phyloP scores from a whole-genome alignment of 1,140 invertebrate species.

The Caenorhabditis inopinata region DNA sequence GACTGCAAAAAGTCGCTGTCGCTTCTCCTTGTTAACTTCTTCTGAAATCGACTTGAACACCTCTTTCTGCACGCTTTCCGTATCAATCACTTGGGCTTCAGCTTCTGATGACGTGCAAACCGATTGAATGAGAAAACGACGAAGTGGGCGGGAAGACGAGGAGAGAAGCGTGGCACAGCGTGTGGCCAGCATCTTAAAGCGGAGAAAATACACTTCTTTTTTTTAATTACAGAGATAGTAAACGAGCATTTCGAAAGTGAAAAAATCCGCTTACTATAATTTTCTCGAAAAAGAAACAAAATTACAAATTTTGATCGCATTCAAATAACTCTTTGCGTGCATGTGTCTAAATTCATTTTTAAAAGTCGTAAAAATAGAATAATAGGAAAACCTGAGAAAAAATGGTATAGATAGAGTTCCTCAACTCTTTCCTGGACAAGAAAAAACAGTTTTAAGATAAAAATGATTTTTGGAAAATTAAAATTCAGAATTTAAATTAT shows the following conservation, averaged over 20 bases:
- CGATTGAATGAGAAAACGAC: background rate
- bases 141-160: background rate
- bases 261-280: too few relatives aligned
- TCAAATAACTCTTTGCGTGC: too few relatives aligned
- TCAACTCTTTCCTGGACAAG: background rate
- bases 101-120: background rate
- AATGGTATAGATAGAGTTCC: background rate
- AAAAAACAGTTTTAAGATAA: background rate
- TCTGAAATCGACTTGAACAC: background rate
- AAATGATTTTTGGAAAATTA: too few relatives aligned
- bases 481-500: too few relatives aligned
- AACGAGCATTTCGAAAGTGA: too few relatives aligned
- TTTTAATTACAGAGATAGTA: too few relatives aligned
- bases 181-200: background rate
- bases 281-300: too few relatives aligned
- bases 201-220: too few relatives aligned
- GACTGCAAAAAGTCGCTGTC: conserved; percentile 57
- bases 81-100: conserved; percentile 40
- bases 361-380: background rate
- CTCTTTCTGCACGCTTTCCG: conserved; percentile 11
- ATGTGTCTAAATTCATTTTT: too few relatives aligned
- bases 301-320: too few relatives aligned
- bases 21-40: background rate
- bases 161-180: background rate
- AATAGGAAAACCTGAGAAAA: too few relatives aligned